A percentile compares a stretch with the other conserved stretches of the same genome.
Conservation (phyloP, 2,888 invertebrate species). For the Ophion costatus region DNA sequence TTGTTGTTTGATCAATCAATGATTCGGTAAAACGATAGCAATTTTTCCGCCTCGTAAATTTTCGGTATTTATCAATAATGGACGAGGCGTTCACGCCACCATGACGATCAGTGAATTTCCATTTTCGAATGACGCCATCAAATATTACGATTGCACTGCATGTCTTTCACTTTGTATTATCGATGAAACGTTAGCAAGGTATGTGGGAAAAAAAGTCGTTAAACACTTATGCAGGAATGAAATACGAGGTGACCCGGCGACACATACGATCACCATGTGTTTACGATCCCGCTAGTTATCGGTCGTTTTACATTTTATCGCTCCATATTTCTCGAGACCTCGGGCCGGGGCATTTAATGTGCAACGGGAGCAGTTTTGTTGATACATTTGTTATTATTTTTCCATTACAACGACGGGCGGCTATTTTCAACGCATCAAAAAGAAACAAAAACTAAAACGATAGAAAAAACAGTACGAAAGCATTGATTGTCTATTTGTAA, state of each 20-base stretch:
- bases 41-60: slow-evolving; percentile 62
- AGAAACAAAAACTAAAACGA: neutral
- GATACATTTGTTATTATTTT: slow-evolving; percentile 34
- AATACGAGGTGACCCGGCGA: slow-evolving; percentile 40
- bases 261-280: slow-evolving; percentile 10
- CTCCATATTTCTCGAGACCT: neutral
- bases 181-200: neutral
- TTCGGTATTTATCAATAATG: slow-evolving; percentile 26
- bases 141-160: slow-evolving; percentile 2
- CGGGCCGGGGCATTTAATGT: slow-evolving; percentile 34
- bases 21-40: slow-evolving; percentile 45
- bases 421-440: neutral
- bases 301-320: slow-evolving; percentile 41
- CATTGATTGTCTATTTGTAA: too few species aligned
- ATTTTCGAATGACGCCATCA: slow-evolving; percentile 11
- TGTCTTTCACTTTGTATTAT: neutral
- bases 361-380: slow-evolving; percentile 4
- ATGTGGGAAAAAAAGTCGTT: neutral
- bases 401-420: neutral
- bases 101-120: slow-evolving; percentile 11
- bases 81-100: slow-evolving; percentile 20
- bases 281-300: slow-evolving; percentile 42
- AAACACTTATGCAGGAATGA: slow-evolving; percentile 24
- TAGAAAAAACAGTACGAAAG: neutral
- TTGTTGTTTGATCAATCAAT: slow-evolving; percentile 34